Conservation (phyloP, 1,140 invertebrate genomes). For the Acyrthosiphon pisum region DNA sequence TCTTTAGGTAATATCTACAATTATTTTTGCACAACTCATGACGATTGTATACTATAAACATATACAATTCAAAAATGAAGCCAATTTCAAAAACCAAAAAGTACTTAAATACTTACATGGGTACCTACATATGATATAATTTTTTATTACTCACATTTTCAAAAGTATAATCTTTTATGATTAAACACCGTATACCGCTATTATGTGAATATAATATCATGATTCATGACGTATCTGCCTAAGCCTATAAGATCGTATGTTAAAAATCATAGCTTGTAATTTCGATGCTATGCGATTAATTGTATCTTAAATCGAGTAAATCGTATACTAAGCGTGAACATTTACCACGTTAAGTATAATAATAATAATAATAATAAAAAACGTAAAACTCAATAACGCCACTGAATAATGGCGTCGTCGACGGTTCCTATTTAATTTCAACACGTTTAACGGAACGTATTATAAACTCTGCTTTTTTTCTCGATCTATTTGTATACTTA, state of each 20-base stretch:
- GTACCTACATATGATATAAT: too few relatives aligned
- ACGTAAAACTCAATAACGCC: constrained; percentile 8
- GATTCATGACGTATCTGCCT: background rate
- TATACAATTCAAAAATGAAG: background rate
- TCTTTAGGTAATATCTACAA: background rate
- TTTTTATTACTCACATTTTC: too few relatives aligned
- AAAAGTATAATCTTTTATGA: too few relatives aligned
- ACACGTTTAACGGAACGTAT: constrained; percentile 27
- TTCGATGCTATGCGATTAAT: background rate
- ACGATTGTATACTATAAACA: background rate
- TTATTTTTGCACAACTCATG: background rate
- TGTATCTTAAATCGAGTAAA: background rate
- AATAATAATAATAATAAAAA: background rate
- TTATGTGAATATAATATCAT: background rate
- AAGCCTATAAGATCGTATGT: background rate
- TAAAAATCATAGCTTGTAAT: background rate
- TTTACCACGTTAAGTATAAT: background rate
- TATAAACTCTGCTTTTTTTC: constrained; percentile 18
- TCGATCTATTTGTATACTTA: background rate
- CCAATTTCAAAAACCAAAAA: background rate
- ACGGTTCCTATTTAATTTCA: constrained; percentile 21
- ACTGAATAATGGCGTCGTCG: background rate
- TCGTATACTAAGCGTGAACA: constrained; percentile 14
- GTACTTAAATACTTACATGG: background rate
- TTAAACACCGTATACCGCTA: background rate